phyloP scores from a whole-genome alignment of 2,113 vertebrate genomes.

The Zosterops hypoxanthus region DNA sequence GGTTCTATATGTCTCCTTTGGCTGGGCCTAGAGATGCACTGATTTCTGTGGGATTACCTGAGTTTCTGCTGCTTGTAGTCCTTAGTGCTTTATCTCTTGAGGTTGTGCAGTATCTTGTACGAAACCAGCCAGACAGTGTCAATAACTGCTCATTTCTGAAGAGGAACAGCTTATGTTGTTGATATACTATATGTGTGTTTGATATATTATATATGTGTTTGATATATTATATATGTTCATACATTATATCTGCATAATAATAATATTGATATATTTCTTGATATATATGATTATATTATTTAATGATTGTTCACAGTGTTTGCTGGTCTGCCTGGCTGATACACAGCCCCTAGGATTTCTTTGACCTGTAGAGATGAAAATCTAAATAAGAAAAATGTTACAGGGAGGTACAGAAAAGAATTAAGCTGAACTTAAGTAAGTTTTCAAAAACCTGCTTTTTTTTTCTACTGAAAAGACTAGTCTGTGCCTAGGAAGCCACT shows the following conservation, averaged over 20 bases:
- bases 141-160: constrained; percentile 39
- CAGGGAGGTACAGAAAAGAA: rapidly evolving
- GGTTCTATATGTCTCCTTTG: not conserved
- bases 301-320: not conserved
- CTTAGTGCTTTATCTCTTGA: not conserved
- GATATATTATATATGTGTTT: too few relatives aligned
- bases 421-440: not conserved
- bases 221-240: too few relatives aligned
- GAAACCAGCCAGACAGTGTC: constrained; percentile 1
- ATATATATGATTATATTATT: not conserved
- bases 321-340: not conserved
- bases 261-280: too few relatives aligned
- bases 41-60: not conserved
- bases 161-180: not conserved
- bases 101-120: not conserved
- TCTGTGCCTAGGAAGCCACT: not conserved
- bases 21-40: not conserved
- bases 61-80: not conserved
- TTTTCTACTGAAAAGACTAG: not conserved
- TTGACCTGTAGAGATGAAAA: not conserved
- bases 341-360: not conserved
- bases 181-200: not conserved
- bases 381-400: not conserved
- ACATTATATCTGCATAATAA: too few relatives aligned
- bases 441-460: not conserved